phyloP scores from a whole-genome alignment of 2,113 vertebrate genomes.

The Elephantulus edwardii region DNA sequence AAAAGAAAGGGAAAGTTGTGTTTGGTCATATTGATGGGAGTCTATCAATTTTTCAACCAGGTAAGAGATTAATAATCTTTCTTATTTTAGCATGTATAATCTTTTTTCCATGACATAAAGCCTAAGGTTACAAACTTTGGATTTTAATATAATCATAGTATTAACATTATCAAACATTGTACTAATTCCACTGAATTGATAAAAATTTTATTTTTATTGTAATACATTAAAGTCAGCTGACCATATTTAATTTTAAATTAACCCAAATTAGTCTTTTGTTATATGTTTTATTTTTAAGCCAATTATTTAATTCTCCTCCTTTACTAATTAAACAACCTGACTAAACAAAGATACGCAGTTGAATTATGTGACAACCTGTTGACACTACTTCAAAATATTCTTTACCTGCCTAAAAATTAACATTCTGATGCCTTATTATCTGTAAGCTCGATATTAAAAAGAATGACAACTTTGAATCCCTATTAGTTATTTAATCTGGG shows the following conservation, averaged over 20 bases:
- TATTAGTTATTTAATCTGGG: neutral
- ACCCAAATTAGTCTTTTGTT: neutral
- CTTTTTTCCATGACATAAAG: neutral
- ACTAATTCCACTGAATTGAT: neutral
- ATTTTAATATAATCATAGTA: neutral
- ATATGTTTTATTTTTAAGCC: neutral
- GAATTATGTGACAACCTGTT: neutral
- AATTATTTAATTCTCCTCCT: neutral
- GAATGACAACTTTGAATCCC: neutral
- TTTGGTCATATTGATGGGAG: slow-evolving; percentile 98
- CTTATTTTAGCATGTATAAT: neutral
- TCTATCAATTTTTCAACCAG: slow-evolving; percentile 95
- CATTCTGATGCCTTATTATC: neutral
- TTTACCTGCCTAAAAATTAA: neutral
- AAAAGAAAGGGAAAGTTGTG: slow-evolving; percentile 93
- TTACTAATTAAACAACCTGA: neutral
- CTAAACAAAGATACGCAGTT: neutral
- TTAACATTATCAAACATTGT: neutral
- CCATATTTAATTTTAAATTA: neutral
- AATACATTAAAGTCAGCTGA: neutral
- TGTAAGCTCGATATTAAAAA: neutral
- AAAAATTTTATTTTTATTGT: neutral
- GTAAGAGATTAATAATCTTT: slow-evolving; percentile 79
- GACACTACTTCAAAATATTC: neutral
- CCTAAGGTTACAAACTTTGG: neutral